Evolutionary conservation across 1,140 invertebrate species (phyloP).

Genomic region (Cydia pomonella): DNA sequence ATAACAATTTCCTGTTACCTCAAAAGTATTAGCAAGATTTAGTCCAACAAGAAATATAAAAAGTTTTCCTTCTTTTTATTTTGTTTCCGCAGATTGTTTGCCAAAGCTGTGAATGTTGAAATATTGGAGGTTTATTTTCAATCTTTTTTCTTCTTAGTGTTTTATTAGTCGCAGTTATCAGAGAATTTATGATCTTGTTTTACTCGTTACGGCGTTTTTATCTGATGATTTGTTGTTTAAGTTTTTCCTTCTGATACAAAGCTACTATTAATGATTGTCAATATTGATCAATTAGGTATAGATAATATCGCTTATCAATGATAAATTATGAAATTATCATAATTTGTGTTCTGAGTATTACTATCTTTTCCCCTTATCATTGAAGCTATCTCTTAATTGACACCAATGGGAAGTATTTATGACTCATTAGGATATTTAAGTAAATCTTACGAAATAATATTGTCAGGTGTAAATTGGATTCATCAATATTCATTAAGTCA

Average conservation of each 20-base stretch:
- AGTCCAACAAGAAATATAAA: constrained; percentile 14
- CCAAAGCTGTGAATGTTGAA: constrained; percentile 24
- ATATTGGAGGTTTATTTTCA: constrained; percentile 35
- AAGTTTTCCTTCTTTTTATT: constrained; percentile 11
- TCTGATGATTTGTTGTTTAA: constrained; percentile 26
- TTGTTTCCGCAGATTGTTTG: constrained; percentile 25
- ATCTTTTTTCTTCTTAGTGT: constrained; percentile 36
- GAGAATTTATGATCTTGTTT: constrained; percentile 39
- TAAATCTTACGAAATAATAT: neutral
- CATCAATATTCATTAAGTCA: neutral
- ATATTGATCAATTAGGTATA: constrained; percentile 13
- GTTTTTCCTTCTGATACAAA: neutral
- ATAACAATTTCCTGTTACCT: neutral
- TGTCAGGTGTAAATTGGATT: neutral
- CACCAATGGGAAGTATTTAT: neutral
- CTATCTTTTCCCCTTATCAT: neutral
- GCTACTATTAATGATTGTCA: constrained; percentile 18
- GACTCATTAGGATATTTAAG: neutral
- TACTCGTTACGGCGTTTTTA: neutral
- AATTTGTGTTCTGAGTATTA: neutral
- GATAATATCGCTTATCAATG: neutral
- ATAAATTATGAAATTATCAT: constrained; percentile 1
- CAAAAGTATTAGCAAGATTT: neutral
- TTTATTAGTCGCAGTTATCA: constrained; percentile 29
- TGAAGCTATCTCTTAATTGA: neutral